Conservation (phyloP, 2,888 invertebrate species). For the Archaeoteleia sp. region DNA sequence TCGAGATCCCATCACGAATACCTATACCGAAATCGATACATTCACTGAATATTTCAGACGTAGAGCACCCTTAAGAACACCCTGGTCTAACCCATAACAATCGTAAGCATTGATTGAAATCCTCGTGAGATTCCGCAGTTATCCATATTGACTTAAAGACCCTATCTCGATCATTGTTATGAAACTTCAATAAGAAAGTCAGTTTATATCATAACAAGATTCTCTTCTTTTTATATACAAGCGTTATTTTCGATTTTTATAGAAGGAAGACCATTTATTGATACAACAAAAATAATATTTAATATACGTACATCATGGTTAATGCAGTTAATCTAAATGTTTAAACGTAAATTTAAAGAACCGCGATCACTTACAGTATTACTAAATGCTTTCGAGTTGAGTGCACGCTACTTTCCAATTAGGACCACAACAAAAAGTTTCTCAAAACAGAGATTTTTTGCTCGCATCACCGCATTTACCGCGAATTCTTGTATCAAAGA, state of each 20-base stretch:
- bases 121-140: conserved; percentile 35
- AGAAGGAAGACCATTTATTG: too few relatives aligned
- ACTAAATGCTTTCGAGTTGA: background rate
- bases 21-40: conserved; percentile 73
- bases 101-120: conserved; percentile 52
- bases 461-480: conserved; percentile 22
- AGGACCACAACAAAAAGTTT: conserved; percentile 13
- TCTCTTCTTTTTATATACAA: too few relatives aligned
- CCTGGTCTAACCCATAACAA: conserved; percentile 46
- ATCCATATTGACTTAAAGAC: conserved; percentile 33
- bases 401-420: conserved; percentile 15
- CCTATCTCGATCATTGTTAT: conserved; percentile 33
- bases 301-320: too few relatives aligned
- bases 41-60: conserved; percentile 73
- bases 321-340: too few relatives aligned
- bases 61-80: conserved; percentile 53
- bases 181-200: background rate
- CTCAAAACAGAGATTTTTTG: conserved; percentile 23
- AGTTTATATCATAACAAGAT: background rate
- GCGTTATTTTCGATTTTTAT: conserved; percentile 1
- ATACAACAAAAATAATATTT: too few relatives aligned
- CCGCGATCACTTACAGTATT: too few relatives aligned
- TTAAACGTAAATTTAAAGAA: too few relatives aligned
- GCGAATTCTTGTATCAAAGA: conserved; percentile 50
- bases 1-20: conserved; percentile 72